Percentiles rank a stretch among this genome's conserved stretches.
Conservation (phyloP, 2,888 invertebrate genomes). For the Machimus rusticus region DNA sequence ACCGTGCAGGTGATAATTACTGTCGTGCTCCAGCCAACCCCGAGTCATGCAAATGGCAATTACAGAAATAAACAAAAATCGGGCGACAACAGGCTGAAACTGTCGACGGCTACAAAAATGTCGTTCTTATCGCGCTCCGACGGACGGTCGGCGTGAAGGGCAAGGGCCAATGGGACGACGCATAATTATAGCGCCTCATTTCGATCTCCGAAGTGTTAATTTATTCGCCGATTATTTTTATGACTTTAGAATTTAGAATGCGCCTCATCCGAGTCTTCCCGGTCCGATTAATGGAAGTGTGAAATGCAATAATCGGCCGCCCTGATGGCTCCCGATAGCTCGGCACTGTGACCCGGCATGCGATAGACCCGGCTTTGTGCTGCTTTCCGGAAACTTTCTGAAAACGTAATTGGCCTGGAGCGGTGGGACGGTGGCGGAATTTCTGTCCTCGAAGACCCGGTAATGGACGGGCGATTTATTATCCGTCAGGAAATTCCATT, state of each 20-base stretch:
- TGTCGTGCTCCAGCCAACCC: neutral
- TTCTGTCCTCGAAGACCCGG: neutral
- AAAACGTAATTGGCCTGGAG: neutral
- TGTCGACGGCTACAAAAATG: neutral
- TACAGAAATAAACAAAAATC: neutral
- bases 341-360: neutral
- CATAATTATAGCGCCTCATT: neutral
- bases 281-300: neutral
- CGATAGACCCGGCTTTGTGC: neutral
- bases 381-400: neutral
- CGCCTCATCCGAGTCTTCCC: neutral
- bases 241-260: neutral
- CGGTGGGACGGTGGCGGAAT: neutral
- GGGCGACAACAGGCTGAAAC: neutral
- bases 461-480: neutral
- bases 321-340: neutral
- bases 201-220: slow-evolving; percentile 23
- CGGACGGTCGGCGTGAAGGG: neutral
- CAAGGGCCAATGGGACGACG: neutral
- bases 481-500: neutral
- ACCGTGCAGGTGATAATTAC: slow-evolving; percentile 11
- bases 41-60: slow-evolving; percentile 5
- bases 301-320: neutral
- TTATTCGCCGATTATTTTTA: slow-evolving; percentile 25
- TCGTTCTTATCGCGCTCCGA: neutral